These are phyloP conservation scores for Ips typographus DNA, from an alignment of 1,140 invertebrate species.

Conservation along the genomic window DNA sequence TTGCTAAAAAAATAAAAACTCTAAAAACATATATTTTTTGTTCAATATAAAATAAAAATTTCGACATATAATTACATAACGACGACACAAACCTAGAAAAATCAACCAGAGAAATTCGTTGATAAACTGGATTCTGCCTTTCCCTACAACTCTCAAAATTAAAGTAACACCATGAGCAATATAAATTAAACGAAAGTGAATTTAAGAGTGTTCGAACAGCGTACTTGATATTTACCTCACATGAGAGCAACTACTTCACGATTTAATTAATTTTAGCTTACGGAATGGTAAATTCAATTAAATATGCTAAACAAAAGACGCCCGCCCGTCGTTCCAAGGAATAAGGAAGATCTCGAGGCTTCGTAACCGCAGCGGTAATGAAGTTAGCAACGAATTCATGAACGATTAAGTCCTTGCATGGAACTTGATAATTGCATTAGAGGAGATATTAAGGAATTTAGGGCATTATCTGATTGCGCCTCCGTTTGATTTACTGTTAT, in stretches of 20 bases:
- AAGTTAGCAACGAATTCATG: conserved; percentile 27
- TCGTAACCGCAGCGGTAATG: conserved; percentile 16
- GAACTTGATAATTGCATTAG: conserved; percentile 29
- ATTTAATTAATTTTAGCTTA: conserved; percentile 5
- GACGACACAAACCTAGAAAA: no score
- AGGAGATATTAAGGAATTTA: conserved; percentile 1
- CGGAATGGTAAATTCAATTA: conserved; percentile 7
- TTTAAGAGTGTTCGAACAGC: no score
- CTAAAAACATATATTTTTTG: no score
- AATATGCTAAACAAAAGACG: conserved; percentile 15
- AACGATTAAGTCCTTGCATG: conserved; percentile 31
- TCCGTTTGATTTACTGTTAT: no score
- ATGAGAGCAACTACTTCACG: neutral
- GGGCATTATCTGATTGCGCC: neutral
- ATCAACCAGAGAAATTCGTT: no score
- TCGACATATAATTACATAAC: no score
- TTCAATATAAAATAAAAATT: no score
- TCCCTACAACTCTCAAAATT: no score
- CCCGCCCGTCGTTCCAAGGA: neutral
- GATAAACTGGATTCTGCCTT: no score
- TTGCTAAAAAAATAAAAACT: no score
- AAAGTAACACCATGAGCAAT: no score
- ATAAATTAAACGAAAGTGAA: no score
- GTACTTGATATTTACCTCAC: neutral
- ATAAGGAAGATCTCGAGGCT: conserved; percentile 10